phyloP scores from a whole-genome alignment of 2,888 invertebrate species.

The Seladonia tumulorum region DNA sequence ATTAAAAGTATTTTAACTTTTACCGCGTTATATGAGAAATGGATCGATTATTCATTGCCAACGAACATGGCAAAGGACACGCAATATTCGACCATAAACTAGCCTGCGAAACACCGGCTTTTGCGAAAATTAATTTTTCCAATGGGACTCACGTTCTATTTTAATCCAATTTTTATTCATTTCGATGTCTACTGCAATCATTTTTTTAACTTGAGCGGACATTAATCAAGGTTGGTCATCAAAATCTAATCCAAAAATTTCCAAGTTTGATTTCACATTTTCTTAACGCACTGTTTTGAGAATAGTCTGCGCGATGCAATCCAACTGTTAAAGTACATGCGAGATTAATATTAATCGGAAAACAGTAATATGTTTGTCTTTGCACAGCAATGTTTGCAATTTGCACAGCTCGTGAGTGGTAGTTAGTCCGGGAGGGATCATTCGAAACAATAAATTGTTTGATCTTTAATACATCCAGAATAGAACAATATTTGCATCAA shows the following conservation, averaged over 20 bases:
- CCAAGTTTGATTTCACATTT: slow-evolving; percentile 7
- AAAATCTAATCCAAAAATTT: not conserved
- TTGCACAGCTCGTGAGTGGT: not conserved
- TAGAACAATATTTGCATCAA: not conserved
- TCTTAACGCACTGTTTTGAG: not conserved
- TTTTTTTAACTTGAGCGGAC: too few relatives aligned
- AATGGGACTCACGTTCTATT: not conserved
- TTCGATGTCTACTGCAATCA: not conserved
- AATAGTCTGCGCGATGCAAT: not conserved
- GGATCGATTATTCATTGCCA: not conserved
- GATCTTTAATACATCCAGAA: too few relatives aligned
- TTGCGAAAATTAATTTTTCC: not conserved
- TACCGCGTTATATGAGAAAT: not conserved
- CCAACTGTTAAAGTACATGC: not conserved
- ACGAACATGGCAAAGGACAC: not conserved
- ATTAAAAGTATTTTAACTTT: not conserved
- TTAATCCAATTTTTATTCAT: slow-evolving; percentile 16
- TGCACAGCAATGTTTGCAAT: too few relatives aligned
- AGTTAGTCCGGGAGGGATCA: not conserved
- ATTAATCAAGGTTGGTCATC: not conserved
- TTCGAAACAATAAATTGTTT: not conserved
- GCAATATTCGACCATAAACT: not conserved
- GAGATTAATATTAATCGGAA: slow-evolving; percentile 17
- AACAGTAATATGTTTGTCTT: not conserved
- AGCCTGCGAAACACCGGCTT: not conserved